Evolutionary conservation across 2,888 invertebrate genomes (phyloP).

Genomic region (Cheilosia pagana): DNA sequence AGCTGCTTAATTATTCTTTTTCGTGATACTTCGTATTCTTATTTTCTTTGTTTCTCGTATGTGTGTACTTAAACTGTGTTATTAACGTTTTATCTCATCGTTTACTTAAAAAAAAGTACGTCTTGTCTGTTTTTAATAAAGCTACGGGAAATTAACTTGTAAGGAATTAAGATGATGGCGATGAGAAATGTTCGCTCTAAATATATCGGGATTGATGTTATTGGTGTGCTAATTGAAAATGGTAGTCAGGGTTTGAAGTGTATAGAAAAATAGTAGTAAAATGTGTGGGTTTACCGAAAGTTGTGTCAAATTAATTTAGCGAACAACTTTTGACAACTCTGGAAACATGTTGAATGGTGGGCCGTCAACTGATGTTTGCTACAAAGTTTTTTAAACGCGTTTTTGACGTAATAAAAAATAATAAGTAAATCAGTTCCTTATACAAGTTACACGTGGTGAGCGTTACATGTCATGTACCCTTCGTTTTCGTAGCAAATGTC

Average conservation of each 20-base stretch:
- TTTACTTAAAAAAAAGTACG: not conserved
- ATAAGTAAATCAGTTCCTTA: too few relatives aligned
- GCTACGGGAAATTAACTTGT: constrained; percentile 36
- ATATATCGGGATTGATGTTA: constrained; percentile 20
- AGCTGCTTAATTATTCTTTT: constrained; percentile 32
- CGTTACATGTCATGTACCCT: too few relatives aligned
- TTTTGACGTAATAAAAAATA: too few relatives aligned
- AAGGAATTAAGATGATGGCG: constrained; percentile 1
- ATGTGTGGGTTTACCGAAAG: too few relatives aligned
- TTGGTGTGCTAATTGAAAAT: constrained; percentile 44
- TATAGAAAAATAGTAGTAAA: too few relatives aligned
- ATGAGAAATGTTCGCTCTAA: constrained; percentile 6
- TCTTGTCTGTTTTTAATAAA: not conserved
- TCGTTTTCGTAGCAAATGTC: too few relatives aligned
- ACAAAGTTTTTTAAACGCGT: too few relatives aligned
- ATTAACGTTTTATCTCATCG: constrained; percentile 18
- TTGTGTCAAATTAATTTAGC: too few relatives aligned
- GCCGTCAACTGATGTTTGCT: too few relatives aligned
- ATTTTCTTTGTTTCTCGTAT: not conserved
- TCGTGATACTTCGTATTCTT: not conserved
- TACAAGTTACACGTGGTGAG: too few relatives aligned
- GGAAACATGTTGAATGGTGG: too few relatives aligned
- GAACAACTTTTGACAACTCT: too few relatives aligned
- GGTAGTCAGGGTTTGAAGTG: not conserved
- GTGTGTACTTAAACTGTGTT: constrained; percentile 6